Evolutionary conservation across 2,797 vertebrate genomes (phyloP).

Genomic region (Macroramphosus scolopax): DNA sequence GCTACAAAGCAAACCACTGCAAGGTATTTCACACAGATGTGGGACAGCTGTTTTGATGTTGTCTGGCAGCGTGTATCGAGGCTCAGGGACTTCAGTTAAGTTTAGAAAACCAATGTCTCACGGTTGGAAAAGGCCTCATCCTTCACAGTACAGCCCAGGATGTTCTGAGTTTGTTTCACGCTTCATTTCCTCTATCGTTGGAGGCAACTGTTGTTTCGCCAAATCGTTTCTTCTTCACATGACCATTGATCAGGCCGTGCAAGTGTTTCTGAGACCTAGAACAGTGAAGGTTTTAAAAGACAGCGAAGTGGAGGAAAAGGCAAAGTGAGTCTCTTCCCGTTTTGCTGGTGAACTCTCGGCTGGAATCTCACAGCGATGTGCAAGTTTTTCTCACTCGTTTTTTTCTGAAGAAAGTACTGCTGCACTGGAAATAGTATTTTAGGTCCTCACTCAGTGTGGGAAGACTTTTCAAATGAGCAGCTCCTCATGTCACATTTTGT

Average conservation of each 20-base stretch:
- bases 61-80: constrained; percentile 5
- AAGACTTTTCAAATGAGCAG: too few species aligned
- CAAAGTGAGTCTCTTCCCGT: constrained; percentile 32
- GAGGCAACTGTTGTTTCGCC: too few species aligned
- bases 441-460: not conserved
- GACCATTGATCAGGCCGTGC: too few species aligned
- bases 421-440: not conserved
- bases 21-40: constrained; percentile 8
- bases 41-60: constrained; percentile 21
- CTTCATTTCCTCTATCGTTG: too few species aligned
- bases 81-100: not conserved
- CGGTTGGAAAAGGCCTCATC: not conserved
- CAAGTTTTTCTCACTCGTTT: constrained; percentile 32
- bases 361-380: constrained; percentile 74
- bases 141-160: too few species aligned
- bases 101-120: constrained; percentile 1
- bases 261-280: too few species aligned
- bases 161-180: too few species aligned
- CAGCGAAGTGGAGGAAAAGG: constrained; percentile 2
- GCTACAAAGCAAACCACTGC: constrained; percentile 2
- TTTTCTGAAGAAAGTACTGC: constrained; percentile 20
- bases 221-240: too few species aligned
- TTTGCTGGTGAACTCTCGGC: constrained; percentile 43
- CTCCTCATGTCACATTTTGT: not conserved
- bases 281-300: not conserved